These are phyloP conservation scores for Atlantisia rogersi DNA, from an alignment of 2,113 vertebrate genomes.

Conservation along the genomic window DNA sequence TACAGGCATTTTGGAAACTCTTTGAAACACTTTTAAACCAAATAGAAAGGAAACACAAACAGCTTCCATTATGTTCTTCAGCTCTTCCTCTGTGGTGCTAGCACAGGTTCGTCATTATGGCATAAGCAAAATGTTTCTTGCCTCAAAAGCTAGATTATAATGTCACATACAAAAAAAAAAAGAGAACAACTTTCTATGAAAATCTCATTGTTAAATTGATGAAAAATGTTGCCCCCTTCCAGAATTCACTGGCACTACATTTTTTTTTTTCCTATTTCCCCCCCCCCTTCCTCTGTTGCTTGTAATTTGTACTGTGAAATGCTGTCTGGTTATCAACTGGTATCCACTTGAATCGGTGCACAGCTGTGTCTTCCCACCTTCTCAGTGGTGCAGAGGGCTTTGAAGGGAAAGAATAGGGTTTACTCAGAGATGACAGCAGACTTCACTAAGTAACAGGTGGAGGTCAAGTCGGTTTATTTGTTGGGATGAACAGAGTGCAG, in stretches of 20 bases:
- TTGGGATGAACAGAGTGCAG: constrained; percentile 71
- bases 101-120: background rate
- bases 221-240: constrained; percentile 69
- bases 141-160: background rate
- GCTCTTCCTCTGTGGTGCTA: background rate
- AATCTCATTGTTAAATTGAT: constrained; percentile 44
- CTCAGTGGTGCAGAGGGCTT: constrained; percentile 56
- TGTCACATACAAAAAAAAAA: background rate
- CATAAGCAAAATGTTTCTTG: background rate
- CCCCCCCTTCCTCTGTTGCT: background rate
- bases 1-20: background rate
- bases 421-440: constrained; percentile 63
- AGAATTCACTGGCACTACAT: constrained; percentile 59
- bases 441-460: constrained; percentile 74
- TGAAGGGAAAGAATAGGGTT: constrained; percentile 67
- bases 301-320: constrained; percentile 53
- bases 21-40: background rate
- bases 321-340: constrained; percentile 51
- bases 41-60: background rate
- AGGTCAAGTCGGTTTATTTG: constrained; percentile 83
- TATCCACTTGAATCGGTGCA: constrained; percentile 34
- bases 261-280: background rate
- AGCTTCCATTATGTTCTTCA: background rate
- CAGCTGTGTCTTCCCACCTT: constrained; percentile 60
- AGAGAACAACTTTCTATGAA: constrained; percentile 40